These are phyloP conservation scores for Hoplodrina blanda DNA, from an alignment of 2,888 invertebrate genomes.

Conservation along the genomic window DNA sequence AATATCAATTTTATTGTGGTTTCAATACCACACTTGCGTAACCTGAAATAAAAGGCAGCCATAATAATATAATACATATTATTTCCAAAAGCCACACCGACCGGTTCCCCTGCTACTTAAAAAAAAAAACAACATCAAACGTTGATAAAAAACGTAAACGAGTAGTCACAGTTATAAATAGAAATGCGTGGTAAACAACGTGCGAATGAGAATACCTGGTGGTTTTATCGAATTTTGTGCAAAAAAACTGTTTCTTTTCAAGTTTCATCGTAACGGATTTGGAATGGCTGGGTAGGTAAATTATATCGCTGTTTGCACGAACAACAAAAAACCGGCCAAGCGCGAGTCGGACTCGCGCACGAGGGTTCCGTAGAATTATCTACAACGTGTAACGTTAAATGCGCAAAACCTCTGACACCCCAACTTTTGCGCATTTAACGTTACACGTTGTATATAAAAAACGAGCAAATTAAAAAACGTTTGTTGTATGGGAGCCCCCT, in stretches of 20 bases:
- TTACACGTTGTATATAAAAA: no score
- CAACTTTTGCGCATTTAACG: no score
- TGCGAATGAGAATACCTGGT: constrained; percentile 40
- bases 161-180: constrained; percentile 75
- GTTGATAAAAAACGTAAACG: constrained; percentile 69
- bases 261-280: constrained; percentile 47
- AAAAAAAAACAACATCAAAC: constrained; percentile 55
- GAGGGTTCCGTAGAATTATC: no score
- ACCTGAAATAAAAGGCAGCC: constrained; percentile 38
- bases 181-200: constrained; percentile 67
- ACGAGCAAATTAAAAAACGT: no score
- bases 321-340: constrained; percentile 24
- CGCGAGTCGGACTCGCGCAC: no score
- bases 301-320: constrained; percentile 33
- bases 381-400: no score
- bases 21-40: constrained; percentile 47
- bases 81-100: constrained; percentile 40
- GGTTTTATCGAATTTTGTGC: constrained; percentile 39
- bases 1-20: constrained; percentile 55
- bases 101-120: constrained; percentile 58
- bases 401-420: no score
- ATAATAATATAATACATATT: constrained; percentile 36
- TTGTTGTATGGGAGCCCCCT: no score
- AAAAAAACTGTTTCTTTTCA: constrained; percentile 26
- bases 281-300: constrained; percentile 35